Conservation (phyloP, 92 coral and sea anemone species). For the Phenganax subtilis region DNA sequence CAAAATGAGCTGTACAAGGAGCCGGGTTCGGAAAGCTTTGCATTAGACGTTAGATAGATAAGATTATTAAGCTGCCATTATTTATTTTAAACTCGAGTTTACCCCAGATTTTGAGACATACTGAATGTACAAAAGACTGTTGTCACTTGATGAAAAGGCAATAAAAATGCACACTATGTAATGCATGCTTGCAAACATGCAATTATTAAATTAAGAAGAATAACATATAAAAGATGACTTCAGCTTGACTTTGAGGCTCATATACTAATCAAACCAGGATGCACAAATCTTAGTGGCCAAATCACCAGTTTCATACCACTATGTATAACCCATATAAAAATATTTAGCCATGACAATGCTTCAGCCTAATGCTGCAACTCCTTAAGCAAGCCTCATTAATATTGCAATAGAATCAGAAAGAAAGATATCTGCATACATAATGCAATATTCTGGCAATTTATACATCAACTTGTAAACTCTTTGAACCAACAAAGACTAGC, state of each 20-base stretch:
- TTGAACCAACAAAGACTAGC: constrained; percentile 1
- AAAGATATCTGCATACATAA: constrained; percentile 13
- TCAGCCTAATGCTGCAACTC: not conserved
- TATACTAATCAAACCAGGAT: not conserved
- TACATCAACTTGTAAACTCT: constrained; percentile 16
- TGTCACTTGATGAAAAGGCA: not conserved
- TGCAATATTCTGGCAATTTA: constrained; percentile 2
- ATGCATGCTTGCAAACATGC: constrained; percentile 7
- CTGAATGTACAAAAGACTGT: not conserved
- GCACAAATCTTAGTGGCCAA: not conserved
- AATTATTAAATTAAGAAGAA: not conserved
- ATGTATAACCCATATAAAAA: not conserved
- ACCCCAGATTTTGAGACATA: no score
- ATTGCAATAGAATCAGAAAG: constrained; percentile 9
- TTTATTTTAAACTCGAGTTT: no score
- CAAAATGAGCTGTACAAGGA: no score
- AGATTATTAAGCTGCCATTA: no score
- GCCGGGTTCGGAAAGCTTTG: no score
- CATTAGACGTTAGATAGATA: no score
- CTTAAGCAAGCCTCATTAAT: constrained; percentile 13
- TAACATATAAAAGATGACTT: not conserved
- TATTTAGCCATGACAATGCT: not conserved
- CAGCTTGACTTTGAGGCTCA: not conserved
- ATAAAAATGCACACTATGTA: not conserved
- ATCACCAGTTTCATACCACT: constrained; percentile 2